A percentile compares a stretch with the other conserved stretches of the same genome.
Evolutionary conservation across 2,113 vertebrate species (phyloP).

Genomic region (Cyphomyrus plagiostoma): DNA sequence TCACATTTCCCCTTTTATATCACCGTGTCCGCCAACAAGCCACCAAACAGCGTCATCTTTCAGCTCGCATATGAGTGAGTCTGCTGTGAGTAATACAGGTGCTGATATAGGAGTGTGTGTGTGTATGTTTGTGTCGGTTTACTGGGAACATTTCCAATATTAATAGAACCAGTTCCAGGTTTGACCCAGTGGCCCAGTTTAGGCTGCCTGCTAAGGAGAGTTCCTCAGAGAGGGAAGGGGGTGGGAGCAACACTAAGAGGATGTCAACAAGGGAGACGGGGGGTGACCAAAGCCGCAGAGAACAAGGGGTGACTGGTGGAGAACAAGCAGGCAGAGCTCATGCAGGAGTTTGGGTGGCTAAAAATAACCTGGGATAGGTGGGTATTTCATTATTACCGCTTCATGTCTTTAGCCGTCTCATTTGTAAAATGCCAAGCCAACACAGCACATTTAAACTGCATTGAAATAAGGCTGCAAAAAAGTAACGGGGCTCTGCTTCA

Average conservation of each 20-base stretch:
- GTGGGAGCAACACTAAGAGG: neutral
- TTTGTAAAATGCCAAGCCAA: neutral
- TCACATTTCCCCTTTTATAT: neutral
- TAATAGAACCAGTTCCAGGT: neutral
- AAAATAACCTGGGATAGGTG: neutral
- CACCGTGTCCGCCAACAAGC: neutral
- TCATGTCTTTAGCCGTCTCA: neutral
- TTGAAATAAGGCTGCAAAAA: neutral
- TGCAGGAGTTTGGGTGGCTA: neutral
- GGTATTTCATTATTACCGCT: neutral
- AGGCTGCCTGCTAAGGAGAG: neutral
- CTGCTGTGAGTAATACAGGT: neutral
- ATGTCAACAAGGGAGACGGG: neutral
- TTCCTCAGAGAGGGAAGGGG: neutral
- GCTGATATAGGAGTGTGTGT: constrained; percentile 1
- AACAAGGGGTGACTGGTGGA: neutral
- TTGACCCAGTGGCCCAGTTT: constrained; percentile 11
- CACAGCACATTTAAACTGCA: neutral
- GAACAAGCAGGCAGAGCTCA: neutral
- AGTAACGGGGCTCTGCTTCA: neutral
- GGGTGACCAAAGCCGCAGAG: neutral
- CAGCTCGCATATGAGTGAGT: neutral
- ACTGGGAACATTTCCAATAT: neutral
- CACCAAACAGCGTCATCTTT: neutral
- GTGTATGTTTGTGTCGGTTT: neutral